Percentiles rank a stretch among this genome's conserved stretches.
phyloP scores from a whole-genome alignment of 2,113 vertebrate species.

The human (Homo sapiens) region GRCh38 chr15:32216001-32216500 shows the following conservation, averaged over 20 bases:
- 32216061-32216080: neutral
- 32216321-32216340: neutral
- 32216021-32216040: neutral
- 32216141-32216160: neutral
- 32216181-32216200: neutral
- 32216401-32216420: neutral
- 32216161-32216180: neutral
- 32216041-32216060: neutral
- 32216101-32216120: neutral
- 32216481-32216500: too few species aligned
- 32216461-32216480: neutral
- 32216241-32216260: neutral
- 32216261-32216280: neutral
- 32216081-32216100: neutral
- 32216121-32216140: neutral
- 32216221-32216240: neutral
- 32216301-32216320: neutral
- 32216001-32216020: neutral
- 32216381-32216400: neutral
- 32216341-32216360: neutral
- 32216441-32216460: neutral
- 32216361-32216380: neutral
- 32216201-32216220: neutral
- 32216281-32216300: neutral
- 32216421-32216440: neutral